These are phyloP conservation scores for silkworm (Bombyx mori) DNA, from an alignment of 1,140 invertebrate genomes.

Conservation along the genomic window ASM3026992v2 NC_085124.1:14966501-14967000, in stretches of 20 bases:
- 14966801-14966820: conserved; percentile 43
- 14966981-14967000: too few relatives aligned
- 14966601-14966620: conserved; percentile 15
- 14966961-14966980: too few relatives aligned
- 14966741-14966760: too few relatives aligned
- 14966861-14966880: conserved; percentile 58
- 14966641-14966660: too few relatives aligned
- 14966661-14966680: too few relatives aligned
- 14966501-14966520: conserved; percentile 82
- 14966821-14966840: conserved; percentile 51
- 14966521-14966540: conserved; percentile 37
- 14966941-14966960: too few relatives aligned
- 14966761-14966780: too few relatives aligned
- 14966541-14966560: conserved; percentile 72
- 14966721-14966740: too few relatives aligned
- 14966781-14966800: not conserved
- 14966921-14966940: not conserved
- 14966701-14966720: too few relatives aligned
- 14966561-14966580: conserved; percentile 51
- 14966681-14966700: too few relatives aligned
- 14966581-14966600: conserved; percentile 32
- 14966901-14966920: conserved; percentile 16
- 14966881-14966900: conserved; percentile 60
- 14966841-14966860: conserved; percentile 39
- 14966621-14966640: too few relatives aligned